phyloP scores from a whole-genome alignment of 2,888 invertebrate genomes.

The Tetramorium bicarinatum region DNA sequence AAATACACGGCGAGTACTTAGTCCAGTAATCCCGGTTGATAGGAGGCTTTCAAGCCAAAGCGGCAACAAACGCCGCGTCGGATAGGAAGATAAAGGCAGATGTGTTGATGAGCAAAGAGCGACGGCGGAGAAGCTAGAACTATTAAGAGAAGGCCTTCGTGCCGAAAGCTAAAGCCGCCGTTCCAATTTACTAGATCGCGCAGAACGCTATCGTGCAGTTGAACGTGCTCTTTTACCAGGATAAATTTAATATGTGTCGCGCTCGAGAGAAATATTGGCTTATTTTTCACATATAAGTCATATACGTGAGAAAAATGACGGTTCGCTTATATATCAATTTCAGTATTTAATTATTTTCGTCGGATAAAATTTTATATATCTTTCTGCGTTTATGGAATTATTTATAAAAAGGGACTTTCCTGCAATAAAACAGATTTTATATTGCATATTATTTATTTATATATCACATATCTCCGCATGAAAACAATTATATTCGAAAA shows the following conservation, averaged over 20 bases:
- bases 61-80: conserved; percentile 35
- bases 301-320: not conserved
- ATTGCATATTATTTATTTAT: not conserved
- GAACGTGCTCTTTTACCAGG: conserved; percentile 9
- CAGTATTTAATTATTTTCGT: conserved; percentile 15
- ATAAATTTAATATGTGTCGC: conserved; percentile 26
- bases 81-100: conserved; percentile 37
- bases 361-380: not conserved
- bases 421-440: not conserved
- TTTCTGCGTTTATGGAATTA: not conserved
- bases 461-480: not conserved
- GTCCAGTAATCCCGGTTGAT: conserved; percentile 77
- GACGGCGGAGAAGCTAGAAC: conserved; percentile 21
- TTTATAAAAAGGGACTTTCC: not conserved
- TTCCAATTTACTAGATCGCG: conserved; percentile 46
- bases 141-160: conserved; percentile 35
- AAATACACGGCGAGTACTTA: conserved; percentile 77
- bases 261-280: not conserved
- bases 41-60: conserved; percentile 61
- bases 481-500: not conserved
- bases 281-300: not conserved
- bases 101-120: conserved; percentile 22
- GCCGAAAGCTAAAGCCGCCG: conserved; percentile 13
- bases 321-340: not conserved
- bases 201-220: conserved; percentile 32